Evolutionary conservation across 1,140 invertebrate genomes (phyloP), one percentile per base, ranked within the genome.

Genomic region (Brachionus calyciflorus): DNA sequence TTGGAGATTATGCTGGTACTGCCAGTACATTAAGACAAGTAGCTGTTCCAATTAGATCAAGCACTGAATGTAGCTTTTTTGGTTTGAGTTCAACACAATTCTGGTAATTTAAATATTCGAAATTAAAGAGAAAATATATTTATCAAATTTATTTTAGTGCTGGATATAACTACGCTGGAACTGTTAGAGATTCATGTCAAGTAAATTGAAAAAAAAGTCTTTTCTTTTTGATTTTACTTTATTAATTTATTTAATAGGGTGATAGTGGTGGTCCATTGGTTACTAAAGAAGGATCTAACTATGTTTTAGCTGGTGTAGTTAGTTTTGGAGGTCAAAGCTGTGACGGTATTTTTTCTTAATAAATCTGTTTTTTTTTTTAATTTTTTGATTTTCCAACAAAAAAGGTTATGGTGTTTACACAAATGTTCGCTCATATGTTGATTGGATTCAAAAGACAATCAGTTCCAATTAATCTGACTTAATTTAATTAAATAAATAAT

Each of bases 241-340:
- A 14, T 46, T 46, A 7, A 7, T 46, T 65, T 65, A 9, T 14
- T n/a, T 4, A 65, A 65, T 26, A 73, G 69, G 69, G 69, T 51
- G 69, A 73, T 37, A 73, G 69, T 24, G 69, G 69, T 73, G 69
- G 69, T 19, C 69, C 69, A 73, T 73, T 73, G 19, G 46, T 73
- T 5, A 51, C 69, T 19, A 51, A 51, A 49, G 69, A 51, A 49
- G 21, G 17, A 33, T 21, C 28, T 21, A 12, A 24, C 9, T 73
- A 51, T 53, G 69, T 37, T 7, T 41, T 51, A 33, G 46, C 44
- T 49, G 69, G 69, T 55, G 28, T 73, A 24, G 69, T 73, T 5
- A 73, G 69, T 19, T 73, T 51, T 73, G 69, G 60, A 14, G 60
- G 60, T 44, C 60, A 17, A 65, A 30, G 24, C 12, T 65, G 60